phyloP scores from a whole-genome alignment of 2,797 vertebrate species.

The Erethizon dorsatum region DNA sequence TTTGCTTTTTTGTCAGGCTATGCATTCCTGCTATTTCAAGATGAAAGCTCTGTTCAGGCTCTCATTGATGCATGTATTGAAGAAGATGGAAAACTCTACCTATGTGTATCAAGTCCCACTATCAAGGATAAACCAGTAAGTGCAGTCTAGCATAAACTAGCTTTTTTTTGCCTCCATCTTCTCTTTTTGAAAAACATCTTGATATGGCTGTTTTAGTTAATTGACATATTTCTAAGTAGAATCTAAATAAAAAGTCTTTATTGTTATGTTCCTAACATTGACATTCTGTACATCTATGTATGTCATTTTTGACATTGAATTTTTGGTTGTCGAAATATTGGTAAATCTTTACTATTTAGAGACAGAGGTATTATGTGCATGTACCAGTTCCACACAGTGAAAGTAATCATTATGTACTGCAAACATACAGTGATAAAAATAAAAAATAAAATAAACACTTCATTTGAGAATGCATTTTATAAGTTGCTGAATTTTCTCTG shows the following conservation, averaged over 20 bases:
- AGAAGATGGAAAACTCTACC: constrained; percentile 98
- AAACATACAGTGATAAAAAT: not conserved
- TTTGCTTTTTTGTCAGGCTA: constrained; percentile 91
- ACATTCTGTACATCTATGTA: not conserved
- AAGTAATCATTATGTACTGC: not conserved
- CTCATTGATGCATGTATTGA: constrained; percentile 99
- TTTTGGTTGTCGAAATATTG: constrained; percentile 44
- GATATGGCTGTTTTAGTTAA: not conserved
- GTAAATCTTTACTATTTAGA: constrained; percentile 11
- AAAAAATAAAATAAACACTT: not conserved
- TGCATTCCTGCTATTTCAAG: constrained; percentile 99
- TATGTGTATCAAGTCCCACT: constrained; percentile 99
- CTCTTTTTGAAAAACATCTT: constrained; percentile 55
- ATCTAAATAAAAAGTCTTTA: not conserved
- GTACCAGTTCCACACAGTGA: not conserved
- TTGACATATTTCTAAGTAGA: not conserved
- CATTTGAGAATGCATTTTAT: constrained; percentile 31
- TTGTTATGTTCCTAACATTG: not conserved
- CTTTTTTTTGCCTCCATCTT: constrained; percentile 31
- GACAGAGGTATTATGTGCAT: not conserved
- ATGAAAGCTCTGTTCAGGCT: constrained; percentile 99
- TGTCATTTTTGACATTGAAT: not conserved
- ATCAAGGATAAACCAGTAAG: constrained; percentile 99
- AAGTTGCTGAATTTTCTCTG: constrained; percentile 47
- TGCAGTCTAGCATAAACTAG: constrained; percentile 76